A percentile compares a stretch with the other conserved stretches of the same genome.
phyloP scores from a whole-genome alignment of 2,797 vertebrate genomes.

The Oophaga sylvatica region DNA sequence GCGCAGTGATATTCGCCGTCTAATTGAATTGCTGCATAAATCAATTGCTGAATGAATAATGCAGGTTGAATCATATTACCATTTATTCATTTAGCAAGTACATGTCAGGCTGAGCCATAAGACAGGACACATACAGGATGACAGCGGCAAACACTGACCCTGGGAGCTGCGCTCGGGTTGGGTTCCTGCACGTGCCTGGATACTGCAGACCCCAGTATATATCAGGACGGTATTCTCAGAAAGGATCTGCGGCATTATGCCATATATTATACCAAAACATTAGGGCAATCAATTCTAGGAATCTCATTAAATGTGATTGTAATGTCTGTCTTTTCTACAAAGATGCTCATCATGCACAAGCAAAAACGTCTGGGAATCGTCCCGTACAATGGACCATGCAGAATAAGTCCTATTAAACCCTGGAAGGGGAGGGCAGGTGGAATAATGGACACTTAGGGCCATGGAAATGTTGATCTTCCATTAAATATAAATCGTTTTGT shows the following conservation, averaged over 20 bases:
- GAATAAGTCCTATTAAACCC: background rate
- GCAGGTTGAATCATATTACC: constrained; percentile 48
- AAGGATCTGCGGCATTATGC: background rate
- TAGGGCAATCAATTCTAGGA: background rate
- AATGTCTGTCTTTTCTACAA: background rate
- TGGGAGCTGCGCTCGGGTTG: background rate
- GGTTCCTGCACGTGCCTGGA: background rate
- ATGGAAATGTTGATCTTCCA: background rate
- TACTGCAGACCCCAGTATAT: background rate
- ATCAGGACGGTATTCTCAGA: background rate
- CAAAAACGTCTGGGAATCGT: background rate
- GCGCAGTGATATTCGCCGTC: background rate
- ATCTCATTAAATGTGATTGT: background rate
- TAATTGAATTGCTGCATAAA: constrained; percentile 56
- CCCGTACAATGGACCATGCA: background rate
- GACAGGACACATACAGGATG: constrained; percentile 32
- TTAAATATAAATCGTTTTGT: background rate
- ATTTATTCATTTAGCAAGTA: constrained; percentile 50
- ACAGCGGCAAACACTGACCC: constrained; percentile 22
- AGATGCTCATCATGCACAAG: background rate
- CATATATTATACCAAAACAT: background rate
- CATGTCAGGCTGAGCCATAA: constrained; percentile 33
- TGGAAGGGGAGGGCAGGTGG: background rate
- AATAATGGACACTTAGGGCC: background rate
- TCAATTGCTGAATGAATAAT: constrained; percentile 54